phyloP scores from a whole-genome alignment of 2,888 invertebrate genomes.

The Melanchra persicariae region DNA sequence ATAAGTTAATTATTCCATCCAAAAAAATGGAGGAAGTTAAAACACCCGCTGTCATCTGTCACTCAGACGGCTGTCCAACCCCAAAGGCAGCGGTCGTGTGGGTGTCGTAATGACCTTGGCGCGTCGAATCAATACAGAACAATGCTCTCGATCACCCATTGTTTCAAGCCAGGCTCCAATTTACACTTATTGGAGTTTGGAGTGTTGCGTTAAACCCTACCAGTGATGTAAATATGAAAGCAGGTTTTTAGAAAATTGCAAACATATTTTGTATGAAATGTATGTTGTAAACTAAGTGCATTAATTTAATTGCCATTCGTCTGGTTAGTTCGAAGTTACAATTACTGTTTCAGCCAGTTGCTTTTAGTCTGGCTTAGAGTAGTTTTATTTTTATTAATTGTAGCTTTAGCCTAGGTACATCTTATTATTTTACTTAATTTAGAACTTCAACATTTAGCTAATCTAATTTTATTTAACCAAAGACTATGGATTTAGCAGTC shows the following conservation, averaged over 20 bases:
- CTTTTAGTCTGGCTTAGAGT: conserved; percentile 15
- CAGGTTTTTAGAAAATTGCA: conserved; percentile 56
- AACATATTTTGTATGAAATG: conserved; percentile 34
- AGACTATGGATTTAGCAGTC: neutral
- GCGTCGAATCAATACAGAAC: conserved; percentile 75
- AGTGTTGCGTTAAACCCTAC: conserved; percentile 51
- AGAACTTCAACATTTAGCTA: neutral
- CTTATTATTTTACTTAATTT: neutral
- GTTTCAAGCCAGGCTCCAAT: conserved; percentile 72
- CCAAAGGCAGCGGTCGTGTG: conserved; percentile 63
- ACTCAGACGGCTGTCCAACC: conserved; percentile 58
- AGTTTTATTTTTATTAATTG: neutral
- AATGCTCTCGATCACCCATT: conserved; percentile 80
- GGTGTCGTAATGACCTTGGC: conserved; percentile 80
- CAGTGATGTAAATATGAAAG: conserved; percentile 57
- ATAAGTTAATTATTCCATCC: neutral
- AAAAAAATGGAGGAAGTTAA: conserved; percentile 31
- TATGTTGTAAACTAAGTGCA: conserved; percentile 39
- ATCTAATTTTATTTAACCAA: too few species aligned
- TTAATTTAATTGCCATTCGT: conserved; percentile 39
- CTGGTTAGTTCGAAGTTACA: conserved; percentile 29
- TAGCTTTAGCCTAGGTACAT: neutral
- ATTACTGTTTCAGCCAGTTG: conserved; percentile 20
- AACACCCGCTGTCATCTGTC: conserved; percentile 62
- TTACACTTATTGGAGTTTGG: conserved; percentile 59